Conservation (phyloP, 1,140 invertebrate genomes). For the Heliconius nattereri region DNA sequence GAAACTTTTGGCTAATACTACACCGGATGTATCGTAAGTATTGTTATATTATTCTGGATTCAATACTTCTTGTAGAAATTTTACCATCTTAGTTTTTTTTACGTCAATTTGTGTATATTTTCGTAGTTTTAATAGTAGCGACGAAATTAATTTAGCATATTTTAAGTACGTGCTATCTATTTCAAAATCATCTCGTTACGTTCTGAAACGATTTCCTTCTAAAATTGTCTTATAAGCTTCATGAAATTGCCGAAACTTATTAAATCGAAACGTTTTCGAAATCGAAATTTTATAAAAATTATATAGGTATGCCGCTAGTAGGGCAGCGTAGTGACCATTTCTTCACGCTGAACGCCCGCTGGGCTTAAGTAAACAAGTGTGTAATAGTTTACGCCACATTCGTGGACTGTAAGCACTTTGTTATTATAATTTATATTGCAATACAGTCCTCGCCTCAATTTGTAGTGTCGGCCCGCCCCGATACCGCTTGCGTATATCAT, state of each 20-base stretch:
- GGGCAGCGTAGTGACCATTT: not conserved
- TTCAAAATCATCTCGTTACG: no score
- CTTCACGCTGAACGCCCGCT: conserved; percentile 5
- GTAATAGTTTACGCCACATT: conserved; percentile 16
- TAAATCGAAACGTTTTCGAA: no score
- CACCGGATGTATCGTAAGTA: conserved; percentile 88
- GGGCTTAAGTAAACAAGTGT: conserved; percentile 1
- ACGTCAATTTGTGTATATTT: no score
- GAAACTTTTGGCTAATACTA: conserved; percentile 88
- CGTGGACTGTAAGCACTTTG: not conserved
- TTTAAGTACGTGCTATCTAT: no score
- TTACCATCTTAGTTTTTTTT: not conserved
- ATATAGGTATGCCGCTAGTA: not conserved
- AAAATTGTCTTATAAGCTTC: no score
- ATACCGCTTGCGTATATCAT: conserved; percentile 16
- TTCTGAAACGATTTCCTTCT: no score
- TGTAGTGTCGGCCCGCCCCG: conserved; percentile 16
- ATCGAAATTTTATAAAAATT: no score
- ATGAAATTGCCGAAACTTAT: no score
- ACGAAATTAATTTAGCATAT: no score
- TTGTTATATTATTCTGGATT: not conserved
- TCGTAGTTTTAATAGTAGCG: no score
- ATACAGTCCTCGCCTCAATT: conserved; percentile 2
- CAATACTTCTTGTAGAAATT: not conserved
- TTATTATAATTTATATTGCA: conserved; percentile 22